Base-by-base conservation (phyloP, 2,113 vertebrate species). In the Mustela lutreola region DNA sequence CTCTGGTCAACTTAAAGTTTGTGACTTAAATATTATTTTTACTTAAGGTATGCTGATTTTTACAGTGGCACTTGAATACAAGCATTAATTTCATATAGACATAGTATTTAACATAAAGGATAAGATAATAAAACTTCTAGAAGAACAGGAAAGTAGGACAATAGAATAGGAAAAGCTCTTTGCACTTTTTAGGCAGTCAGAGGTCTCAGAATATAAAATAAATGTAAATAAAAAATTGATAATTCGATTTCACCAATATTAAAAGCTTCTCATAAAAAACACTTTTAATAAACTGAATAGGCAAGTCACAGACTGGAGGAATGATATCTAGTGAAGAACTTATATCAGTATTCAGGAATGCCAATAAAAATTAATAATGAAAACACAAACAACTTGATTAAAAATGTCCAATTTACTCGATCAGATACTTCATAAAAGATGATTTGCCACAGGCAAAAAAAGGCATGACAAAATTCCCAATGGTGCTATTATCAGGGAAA, bases 1-100 rank as follows among this genome's bases (percentile, higher is more conserved):
- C 58, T n/a, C 89, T 83, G 36, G 53, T 63, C n/a, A 92, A n/a
- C 33, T 53, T 83, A 71, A 84, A 73, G 50, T 62, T 48, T 48
- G 31, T 93, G 39, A 65, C 83, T 89, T 73, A 86, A 89, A 48
- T 28, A 60, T 33, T 48, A 11, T 42, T 81, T 97, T 90, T 65
- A n/a, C 50, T 92, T 73, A 24, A 85, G 0, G 4, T 63, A 8
- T 45, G 31, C 33, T 91, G 10, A 87, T 76, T 50, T 76, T 88
- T 82, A 63, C 65, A 84, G 36, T 56, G 22, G 18, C 7, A 63
- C 19, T 92, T 89, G 24, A 95, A 48, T 1, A 56, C 19, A 89
- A 56, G 63, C 62, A 85, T 91, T 67, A 42, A 60, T 78, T 94
- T 56, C 7, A n/a, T 78, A 48, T 58, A 67, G 28, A 58, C 45